Evolutionary conservation across 2,888 invertebrate species (phyloP).

Genomic region (Perdita meconis): DNA sequence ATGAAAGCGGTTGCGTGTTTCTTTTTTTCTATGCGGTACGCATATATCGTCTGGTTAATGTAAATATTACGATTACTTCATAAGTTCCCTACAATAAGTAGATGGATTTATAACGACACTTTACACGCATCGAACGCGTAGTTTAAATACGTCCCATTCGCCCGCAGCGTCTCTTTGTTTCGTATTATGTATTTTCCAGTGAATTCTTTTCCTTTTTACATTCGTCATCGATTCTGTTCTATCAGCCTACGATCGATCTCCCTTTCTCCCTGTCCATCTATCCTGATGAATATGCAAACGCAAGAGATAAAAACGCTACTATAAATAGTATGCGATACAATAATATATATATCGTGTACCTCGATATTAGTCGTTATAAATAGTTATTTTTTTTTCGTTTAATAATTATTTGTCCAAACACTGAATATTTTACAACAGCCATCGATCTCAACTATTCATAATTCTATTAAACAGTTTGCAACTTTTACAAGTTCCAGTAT

Average conservation of each 20-base stretch:
- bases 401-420: constrained; percentile 82
- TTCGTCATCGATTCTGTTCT: constrained; percentile 53
- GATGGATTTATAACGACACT: constrained; percentile 78
- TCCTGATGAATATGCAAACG: constrained; percentile 75
- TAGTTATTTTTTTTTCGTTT: constrained; percentile 68
- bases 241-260: constrained; percentile 49
- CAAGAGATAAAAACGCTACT: constrained; percentile 79
- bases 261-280: constrained; percentile 42
- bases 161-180: constrained; percentile 54
- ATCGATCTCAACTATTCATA: constrained; percentile 81
- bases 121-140: constrained; percentile 72
- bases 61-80: constrained; percentile 79
- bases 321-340: constrained; percentile 76
- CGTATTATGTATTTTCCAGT: constrained; percentile 20
- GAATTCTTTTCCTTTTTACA: constrained; percentile 43
- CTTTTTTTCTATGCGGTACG: constrained; percentile 74
- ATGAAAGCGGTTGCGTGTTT: constrained; percentile 80
- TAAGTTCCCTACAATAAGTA: constrained; percentile 78
- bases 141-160: constrained; percentile 63
- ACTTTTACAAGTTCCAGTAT: constrained; percentile 72
- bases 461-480: constrained; percentile 79
- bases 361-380: constrained; percentile 78
- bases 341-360: constrained; percentile 73
- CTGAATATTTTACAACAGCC: constrained; percentile 83
- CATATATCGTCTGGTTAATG: constrained; percentile 80